Conservation (phyloP, 2,113 vertebrate species). For the Chascanopsetta lugubris region DNA sequence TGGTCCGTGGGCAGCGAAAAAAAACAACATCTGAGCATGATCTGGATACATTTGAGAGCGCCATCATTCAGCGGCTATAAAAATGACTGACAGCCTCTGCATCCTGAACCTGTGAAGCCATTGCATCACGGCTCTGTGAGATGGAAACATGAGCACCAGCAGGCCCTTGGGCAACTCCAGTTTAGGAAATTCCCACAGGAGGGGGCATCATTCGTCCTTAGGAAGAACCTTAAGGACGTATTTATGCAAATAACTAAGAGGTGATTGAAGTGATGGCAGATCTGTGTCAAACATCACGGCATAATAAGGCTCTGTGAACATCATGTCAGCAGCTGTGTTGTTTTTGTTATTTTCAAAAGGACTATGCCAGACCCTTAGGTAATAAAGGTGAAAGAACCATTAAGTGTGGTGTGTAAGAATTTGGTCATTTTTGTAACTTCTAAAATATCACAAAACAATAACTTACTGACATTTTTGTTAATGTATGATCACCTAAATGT, state of each 20-base stretch:
- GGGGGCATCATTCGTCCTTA: slow-evolving; percentile 9
- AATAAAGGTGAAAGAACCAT: background rate
- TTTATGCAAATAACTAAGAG: background rate
- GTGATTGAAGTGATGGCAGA: background rate
- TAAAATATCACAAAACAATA: too few relatives aligned
- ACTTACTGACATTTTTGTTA: too few relatives aligned
- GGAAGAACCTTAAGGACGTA: slow-evolving; percentile 2
- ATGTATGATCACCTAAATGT: too few relatives aligned
- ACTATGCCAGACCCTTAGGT: background rate
- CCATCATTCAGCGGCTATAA: background rate
- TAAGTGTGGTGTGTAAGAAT: too few relatives aligned
- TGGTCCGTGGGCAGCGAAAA: background rate
- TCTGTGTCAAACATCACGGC: too few relatives aligned
- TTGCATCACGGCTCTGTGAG: slow-evolving; percentile 14
- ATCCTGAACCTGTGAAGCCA: slow-evolving; percentile 16
- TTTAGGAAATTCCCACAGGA: slow-evolving; percentile 12
- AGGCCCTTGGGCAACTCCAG: slow-evolving; percentile 10
- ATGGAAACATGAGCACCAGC: slow-evolving; percentile 16
- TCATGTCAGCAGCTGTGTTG: slow-evolving; percentile 2
- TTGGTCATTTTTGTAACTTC: too few relatives aligned
- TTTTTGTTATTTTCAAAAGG: too few relatives aligned
- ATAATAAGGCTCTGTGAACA: background rate
- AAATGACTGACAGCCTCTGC: background rate
- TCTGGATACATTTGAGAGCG: background rate
- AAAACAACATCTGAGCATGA: background rate